Evolutionary conservation across 2,113 vertebrate species (phyloP).

Genomic region (Misgurnus anguillicaudatus): DNA sequence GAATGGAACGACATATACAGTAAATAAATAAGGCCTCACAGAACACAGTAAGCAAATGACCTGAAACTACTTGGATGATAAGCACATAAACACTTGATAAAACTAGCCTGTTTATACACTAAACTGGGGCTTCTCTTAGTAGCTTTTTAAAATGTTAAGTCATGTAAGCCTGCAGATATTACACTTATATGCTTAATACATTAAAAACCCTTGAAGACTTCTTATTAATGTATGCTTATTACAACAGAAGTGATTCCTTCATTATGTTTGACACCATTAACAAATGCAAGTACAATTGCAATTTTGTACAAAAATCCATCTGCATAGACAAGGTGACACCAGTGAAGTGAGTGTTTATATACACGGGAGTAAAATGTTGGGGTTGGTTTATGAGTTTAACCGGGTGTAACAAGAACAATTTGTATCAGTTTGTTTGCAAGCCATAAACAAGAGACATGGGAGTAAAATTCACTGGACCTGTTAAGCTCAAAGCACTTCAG

Average conservation of each 20-base stretch:
- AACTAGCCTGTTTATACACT: neutral
- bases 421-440: neutral
- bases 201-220: neutral
- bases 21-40: constrained; percentile 11
- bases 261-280: neutral
- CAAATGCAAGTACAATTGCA: neutral
- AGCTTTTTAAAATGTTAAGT: neutral
- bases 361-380: neutral
- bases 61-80: constrained; percentile 14
- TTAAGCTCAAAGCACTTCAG: constrained; percentile 1
- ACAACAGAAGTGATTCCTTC: neutral
- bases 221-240: neutral
- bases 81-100: neutral
- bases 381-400: constrained; percentile 10
- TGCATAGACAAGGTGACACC: neutral
- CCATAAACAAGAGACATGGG: neutral
- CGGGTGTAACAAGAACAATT: constrained; percentile 2
- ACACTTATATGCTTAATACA: neutral
- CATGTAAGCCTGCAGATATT: neutral
- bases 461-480: neutral
- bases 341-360: neutral
- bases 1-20: no score
- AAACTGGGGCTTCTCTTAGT: neutral
- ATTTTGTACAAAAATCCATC: neutral
- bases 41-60: neutral